Evolutionary conservation across 2,113 vertebrate species (phyloP).

Genomic region (Pheucticus melanocephalus): DNA sequence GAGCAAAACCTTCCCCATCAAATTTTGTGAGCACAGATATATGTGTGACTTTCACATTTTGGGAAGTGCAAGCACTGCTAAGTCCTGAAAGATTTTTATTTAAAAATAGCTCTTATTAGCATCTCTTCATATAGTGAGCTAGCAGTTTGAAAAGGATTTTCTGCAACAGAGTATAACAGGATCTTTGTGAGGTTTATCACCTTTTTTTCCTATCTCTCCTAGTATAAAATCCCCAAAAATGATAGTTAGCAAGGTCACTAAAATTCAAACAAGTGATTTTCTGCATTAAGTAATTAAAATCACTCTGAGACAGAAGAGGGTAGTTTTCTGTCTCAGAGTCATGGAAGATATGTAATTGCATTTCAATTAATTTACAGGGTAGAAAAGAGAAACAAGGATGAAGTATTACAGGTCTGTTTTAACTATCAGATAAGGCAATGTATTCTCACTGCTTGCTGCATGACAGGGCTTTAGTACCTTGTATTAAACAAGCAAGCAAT

Average conservation of each 20-base stretch:
- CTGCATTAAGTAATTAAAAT: not conserved
- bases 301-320: not conserved
- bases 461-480: not conserved
- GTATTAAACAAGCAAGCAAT: not conserved
- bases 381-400: not conserved
- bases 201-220: not conserved
- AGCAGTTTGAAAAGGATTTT: not conserved
- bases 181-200: not conserved
- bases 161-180: not conserved
- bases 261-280: not conserved
- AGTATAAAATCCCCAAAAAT: not conserved
- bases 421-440: not conserved
- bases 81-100: not conserved
- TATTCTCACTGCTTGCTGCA: not conserved
- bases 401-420: not conserved
- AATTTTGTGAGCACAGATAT: not conserved
- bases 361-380: not conserved
- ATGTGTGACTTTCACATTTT: not conserved
- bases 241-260: not conserved
- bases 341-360: not conserved
- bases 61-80: not conserved
- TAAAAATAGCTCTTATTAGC: not conserved
- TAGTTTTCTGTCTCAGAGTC: not conserved
- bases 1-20: not conserved
- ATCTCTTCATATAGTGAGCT: not conserved